Conservation (phyloP, 1,140 invertebrate genomes). For the Archegozetes longisetosus region DNA sequence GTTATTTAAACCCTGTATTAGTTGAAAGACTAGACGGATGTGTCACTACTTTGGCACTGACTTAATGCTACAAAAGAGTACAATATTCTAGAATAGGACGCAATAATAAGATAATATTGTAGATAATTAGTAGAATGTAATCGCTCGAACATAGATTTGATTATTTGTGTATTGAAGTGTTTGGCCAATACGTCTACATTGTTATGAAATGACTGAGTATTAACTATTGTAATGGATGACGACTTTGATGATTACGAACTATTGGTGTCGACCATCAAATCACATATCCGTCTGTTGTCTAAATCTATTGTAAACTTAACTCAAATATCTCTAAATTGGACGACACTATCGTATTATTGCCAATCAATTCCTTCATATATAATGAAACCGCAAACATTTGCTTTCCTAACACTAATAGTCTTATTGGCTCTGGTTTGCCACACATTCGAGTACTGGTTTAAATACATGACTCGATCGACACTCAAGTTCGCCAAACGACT, state of each 20-base stretch:
- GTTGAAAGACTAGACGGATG: too few relatives aligned
- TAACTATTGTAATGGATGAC: too few relatives aligned
- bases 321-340: not conserved
- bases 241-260: not conserved
- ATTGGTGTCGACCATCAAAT: not conserved
- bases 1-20: too few relatives aligned
- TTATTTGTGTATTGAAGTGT: too few relatives aligned
- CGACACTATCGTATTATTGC: not conserved
- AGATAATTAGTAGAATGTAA: too few relatives aligned
- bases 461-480: not conserved
- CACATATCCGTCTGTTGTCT: not conserved
- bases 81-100: too few relatives aligned
- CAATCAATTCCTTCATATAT: constrained; percentile 22
- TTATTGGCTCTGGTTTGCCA: constrained; percentile 36
- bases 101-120: too few relatives aligned
- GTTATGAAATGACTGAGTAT: too few relatives aligned
- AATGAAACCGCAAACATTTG: constrained; percentile 51
- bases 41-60: too few relatives aligned
- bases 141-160: too few relatives aligned
- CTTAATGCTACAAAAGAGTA: too few relatives aligned
- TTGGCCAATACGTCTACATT: too few relatives aligned
- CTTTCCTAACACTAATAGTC: constrained; percentile 46
- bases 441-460: constrained; percentile 15
- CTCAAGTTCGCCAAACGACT: not conserved
- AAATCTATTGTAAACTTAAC: not conserved